Evolutionary conservation across 2,113 vertebrate species (phyloP), one percentile per base, ranked within the genome.

Genomic region (Crotalus tigris): DNA sequence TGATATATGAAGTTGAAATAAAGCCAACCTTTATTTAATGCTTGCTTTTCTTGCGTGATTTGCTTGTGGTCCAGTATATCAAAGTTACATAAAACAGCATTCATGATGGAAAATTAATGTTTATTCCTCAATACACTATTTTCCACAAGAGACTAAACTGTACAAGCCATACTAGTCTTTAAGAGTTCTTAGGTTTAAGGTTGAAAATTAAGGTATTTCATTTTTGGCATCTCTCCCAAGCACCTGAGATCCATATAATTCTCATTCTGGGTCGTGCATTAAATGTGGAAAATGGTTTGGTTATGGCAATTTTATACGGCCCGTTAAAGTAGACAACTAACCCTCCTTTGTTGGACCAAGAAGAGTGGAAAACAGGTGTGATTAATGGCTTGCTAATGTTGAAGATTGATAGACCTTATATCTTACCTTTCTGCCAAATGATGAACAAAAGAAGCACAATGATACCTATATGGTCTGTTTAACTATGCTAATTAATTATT

Each of bases 41-140:
- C 8, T 75, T 58, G 4, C 49, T 55, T 29, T 94, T 91, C 33
- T 3, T 89, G 0, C 90, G 86, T 91, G 11, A 1, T 93, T 96
- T 86, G 69, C 69, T 92, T 93, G 94, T 59, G 49, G 55, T 93
- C 89, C 44, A 69, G 85, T 94, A 90, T 90, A 92, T 91, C 17
- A 55, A 5, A 85, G 93, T 93, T 94, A 90, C 92, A 59, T 86
- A 11, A 3, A 86, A 29, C 29, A 92, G 87, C n/a, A 59, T 23
- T 91, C 90, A 87, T 87, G 88, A 64, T 92, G 86, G 53, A 91
- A 92, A 94, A 21, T 13, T 87, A 29, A 3, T 53, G 26, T 46
- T 93, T 95, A 88, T 94, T 26, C 64, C 46, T 88, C 19, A 92
- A 11, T 93, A 51, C 81, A 49, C 91, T 94, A 54, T 91, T 92